Percentiles rank a stretch among this genome's conserved stretches.
Evolutionary conservation across 2,888 invertebrate species (phyloP).

Genomic region (Lasioglossum lativentre): DNA sequence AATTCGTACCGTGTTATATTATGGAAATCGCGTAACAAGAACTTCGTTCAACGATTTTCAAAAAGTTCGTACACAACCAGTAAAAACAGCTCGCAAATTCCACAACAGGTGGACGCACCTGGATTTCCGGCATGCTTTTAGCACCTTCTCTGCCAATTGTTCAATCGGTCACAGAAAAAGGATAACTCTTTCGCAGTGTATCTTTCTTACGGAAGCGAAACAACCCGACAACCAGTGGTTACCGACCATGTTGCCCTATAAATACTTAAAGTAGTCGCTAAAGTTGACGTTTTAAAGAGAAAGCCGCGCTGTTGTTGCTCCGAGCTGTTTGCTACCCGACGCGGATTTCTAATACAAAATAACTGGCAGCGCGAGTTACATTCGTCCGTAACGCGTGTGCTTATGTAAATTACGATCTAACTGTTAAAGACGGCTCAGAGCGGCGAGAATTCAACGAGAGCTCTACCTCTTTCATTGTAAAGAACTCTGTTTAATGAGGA

Average conservation of each 20-base stretch:
- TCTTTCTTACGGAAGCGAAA: background rate
- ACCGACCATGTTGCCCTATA: constrained; percentile 28
- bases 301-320: background rate
- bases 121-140: background rate
- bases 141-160: background rate
- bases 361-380: constrained; percentile 16
- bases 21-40: too few relatives aligned
- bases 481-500: constrained; percentile 44
- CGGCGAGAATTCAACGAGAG: constrained; percentile 22
- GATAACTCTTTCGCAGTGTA: constrained; percentile 5
- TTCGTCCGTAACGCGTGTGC: constrained; percentile 34
- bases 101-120: background rate
- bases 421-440: constrained; percentile 46
- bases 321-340: constrained; percentile 30
- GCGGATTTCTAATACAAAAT: constrained; percentile 50
- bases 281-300: constrained; percentile 40
- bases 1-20: too few relatives aligned
- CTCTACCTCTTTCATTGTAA: constrained; percentile 30
- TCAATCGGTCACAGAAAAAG: background rate
- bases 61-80: background rate
- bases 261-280: constrained; percentile 35
- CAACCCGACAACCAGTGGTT: constrained; percentile 21
- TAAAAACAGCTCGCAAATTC: background rate
- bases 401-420: constrained; percentile 58
- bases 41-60: background rate